phyloP scores from a whole-genome alignment of 2,797 vertebrate genomes.

The Manis javanica region DNA sequence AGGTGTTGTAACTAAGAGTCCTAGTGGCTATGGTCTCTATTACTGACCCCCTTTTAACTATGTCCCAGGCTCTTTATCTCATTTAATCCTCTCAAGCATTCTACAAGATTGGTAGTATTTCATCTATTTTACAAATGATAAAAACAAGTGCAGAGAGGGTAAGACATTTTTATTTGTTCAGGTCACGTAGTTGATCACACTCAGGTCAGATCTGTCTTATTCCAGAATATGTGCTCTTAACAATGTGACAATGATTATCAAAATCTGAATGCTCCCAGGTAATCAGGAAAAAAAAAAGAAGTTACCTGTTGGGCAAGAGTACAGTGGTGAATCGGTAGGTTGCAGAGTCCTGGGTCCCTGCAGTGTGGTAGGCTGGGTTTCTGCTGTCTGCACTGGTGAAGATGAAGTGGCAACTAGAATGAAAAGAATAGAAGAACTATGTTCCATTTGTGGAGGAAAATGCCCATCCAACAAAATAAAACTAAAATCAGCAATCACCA shows the following conservation, averaged over 20 bases:
- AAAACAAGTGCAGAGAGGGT: neutral
- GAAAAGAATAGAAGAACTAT: neutral
- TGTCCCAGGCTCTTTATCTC: neutral
- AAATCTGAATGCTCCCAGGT: neutral
- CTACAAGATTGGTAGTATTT: neutral
- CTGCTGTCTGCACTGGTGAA: neutral
- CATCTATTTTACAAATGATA: neutral
- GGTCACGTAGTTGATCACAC: neutral
- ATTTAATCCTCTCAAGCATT: neutral
- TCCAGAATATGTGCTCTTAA: neutral
- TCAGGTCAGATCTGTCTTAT: neutral
- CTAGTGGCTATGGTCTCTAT: neutral
- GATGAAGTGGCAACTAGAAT: neutral
- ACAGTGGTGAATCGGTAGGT: neutral
- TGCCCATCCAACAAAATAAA: neutral
- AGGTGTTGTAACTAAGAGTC: neutral
- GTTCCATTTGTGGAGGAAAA: neutral
- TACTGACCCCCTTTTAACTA: neutral
- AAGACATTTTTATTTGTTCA: neutral
- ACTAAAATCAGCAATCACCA: neutral
- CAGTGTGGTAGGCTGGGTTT: neutral
- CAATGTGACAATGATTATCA: neutral
- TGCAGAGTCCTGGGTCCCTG: neutral
- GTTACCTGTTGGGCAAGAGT: conserved; percentile 47
- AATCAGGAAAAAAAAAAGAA: neutral